These are phyloP conservation scores for Erebia palarica DNA, from an alignment of 2,888 invertebrate species.

Conservation along the genomic window DNA sequence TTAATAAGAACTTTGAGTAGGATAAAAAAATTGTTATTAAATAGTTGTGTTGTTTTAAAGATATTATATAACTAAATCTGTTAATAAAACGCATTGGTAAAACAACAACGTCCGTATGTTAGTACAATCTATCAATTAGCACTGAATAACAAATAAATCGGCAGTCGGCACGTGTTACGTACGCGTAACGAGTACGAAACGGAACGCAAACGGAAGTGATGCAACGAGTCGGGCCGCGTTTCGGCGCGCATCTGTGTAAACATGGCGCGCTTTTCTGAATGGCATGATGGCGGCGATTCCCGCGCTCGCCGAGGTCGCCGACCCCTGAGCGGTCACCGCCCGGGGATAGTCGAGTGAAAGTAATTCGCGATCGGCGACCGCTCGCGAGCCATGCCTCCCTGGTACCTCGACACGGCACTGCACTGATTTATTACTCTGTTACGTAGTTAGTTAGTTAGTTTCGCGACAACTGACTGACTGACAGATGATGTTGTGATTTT, in stretches of 20 bases:
- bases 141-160: constrained; percentile 46
- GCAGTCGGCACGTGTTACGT: constrained; percentile 65
- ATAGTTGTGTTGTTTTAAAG: not conserved
- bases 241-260: constrained; percentile 82
- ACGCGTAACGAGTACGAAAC: constrained; percentile 64
- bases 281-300: constrained; percentile 72
- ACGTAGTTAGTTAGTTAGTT: constrained; percentile 34
- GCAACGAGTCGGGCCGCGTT: constrained; percentile 67
- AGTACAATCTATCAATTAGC: constrained; percentile 32
- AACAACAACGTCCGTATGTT: constrained; percentile 18
- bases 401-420: constrained; percentile 55
- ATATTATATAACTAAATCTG: not conserved
- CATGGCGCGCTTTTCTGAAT: constrained; percentile 80
- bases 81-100: not conserved
- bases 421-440: constrained; percentile 45
- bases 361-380: constrained; percentile 75
- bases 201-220: constrained; percentile 80
- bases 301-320: constrained; percentile 74
- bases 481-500: constrained; percentile 1
- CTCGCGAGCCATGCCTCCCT: constrained; percentile 72
- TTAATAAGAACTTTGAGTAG: too few relatives aligned
- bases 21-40: not conserved
- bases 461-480: constrained; percentile 22
- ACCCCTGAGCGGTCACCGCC: constrained; percentile 74
- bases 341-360: constrained; percentile 81